Evolutionary conservation across 2,113 vertebrate species (phyloP), one percentile per base, ranked within the genome.

Genomic region (Geococcyx californianus): DNA sequence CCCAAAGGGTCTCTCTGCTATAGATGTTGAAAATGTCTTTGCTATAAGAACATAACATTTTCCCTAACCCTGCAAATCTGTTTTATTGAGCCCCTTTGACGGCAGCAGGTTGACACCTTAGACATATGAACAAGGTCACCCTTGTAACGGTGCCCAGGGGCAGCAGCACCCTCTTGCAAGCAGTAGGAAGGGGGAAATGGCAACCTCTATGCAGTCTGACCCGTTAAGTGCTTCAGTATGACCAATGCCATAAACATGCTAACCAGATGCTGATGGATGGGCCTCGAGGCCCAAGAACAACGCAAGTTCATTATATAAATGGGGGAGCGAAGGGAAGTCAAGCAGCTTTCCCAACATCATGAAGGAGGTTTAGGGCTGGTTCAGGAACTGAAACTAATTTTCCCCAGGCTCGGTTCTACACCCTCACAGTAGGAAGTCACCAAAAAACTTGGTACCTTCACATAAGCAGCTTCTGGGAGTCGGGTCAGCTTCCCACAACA

Each of bases 251-350:
- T 96, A 96, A 96, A 97, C 80, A 38, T 93, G 94, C 73, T 95
- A 88, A 86, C 94, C 95, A 93, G 95, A 95, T 97, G 95, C 83
- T 97, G 93, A 92, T 74, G 56, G 83, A 96, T 86, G 86, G 86
- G 76, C 95, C 96, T 93, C 24, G 51, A 95, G 95, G 93, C 94
- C 89, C 93, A 91, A 89, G 91, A 94, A 92, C 44, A 68, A 78
- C 15, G 3, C 0, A 12, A 82, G 89, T 84, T 95, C 90, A 96
- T 96, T 96, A 96, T 78, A 95, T 56, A 95, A 94, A 95, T 1
- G 13, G 66, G 33, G 28, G 34, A 89, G 44, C 0, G 0, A 90
- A 91, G 87, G 87, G 94, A 96, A 96, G 90, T 89, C 75, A 86
- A 93, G 55, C 90, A 95, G 91, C 94, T 94, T 95, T 87, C 52